Evolutionary conservation across 1,140 invertebrate genomes (phyloP), one percentile per base, ranked within the genome.

Genomic region (Rhagoletis zephyria): DNA sequence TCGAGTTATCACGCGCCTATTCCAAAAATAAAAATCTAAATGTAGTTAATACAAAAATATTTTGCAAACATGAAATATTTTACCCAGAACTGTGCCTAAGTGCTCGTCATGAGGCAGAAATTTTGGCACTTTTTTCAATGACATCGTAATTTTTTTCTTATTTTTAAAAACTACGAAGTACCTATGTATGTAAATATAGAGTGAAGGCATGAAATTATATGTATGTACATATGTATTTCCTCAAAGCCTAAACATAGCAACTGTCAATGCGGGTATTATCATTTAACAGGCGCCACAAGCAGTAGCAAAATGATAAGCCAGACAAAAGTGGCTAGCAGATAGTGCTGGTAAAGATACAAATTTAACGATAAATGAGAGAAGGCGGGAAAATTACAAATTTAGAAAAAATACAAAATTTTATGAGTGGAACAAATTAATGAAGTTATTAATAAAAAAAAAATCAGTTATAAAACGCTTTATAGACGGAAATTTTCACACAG

Each of bases 191-290:
- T 61, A 30, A 61, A 30, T 64, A 67, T 30, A 67, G 42, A 67
- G 10, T 42, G 64, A 19, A 74, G 65, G 42, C 40, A 45, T 3
- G 65, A 45, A n/a, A 48, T 30, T 30, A 30, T 30, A 30, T 30
- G 30, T 30, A 30, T 30, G n/a, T n/a, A n/a, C n/a, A n/a, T n/a
- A n/a, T n/a, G 30, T 30, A 30, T 74, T 74, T 74, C 67, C 45
- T 48, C 12, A 45, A n/a, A 10, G 40, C 67, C 67, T 74, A 40
- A n/a, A 74, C 67, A 74, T 74, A 42, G 67, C 67, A 74, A 74
- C 67, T 74, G 67, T 74, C 67, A 74, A 74, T 48, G 45, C 42
- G 67, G 10, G 42, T 42, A 48, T 74, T 74, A 74, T 74, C 67
- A 48, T 42, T 42, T 45, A 40, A 45, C 67, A 74, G 4, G 67